phyloP scores from a whole-genome alignment of 2,888 invertebrate species.

The Tuberolachnus salignus region DNA sequence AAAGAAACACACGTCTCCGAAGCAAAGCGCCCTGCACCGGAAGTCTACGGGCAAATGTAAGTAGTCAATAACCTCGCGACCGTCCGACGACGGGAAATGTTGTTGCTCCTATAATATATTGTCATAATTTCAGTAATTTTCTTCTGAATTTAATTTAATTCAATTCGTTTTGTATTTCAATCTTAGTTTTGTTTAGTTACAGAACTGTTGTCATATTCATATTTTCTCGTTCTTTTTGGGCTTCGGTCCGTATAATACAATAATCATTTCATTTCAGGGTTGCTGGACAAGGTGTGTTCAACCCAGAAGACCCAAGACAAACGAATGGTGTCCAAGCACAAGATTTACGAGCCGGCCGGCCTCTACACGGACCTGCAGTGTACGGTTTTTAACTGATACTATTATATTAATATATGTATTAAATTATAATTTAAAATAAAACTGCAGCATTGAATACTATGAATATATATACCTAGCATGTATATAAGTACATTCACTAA shows the following conservation, averaged over 20 bases:
- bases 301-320: constrained; percentile 36
- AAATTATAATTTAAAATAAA: neutral
- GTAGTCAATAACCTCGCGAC: constrained; percentile 1
- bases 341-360: constrained; percentile 8
- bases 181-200: too few species aligned
- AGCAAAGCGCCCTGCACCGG: constrained; percentile 46
- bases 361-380: constrained; percentile 31
- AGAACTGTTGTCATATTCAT: too few species aligned
- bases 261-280: constrained; percentile 12
- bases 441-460: too few species aligned
- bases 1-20: constrained; percentile 51
- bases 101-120: too few species aligned
- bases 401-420: neutral
- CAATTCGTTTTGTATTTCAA: too few species aligned
- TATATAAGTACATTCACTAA: too few species aligned
- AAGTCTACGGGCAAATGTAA: constrained; percentile 58
- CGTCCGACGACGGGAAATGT: too few species aligned
- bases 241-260: too few species aligned
- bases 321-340: constrained; percentile 45
- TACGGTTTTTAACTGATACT: neutral
- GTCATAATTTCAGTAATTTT: too few species aligned
- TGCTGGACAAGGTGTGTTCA: constrained; percentile 49
- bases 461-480: too few species aligned
- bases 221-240: neutral
- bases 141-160: too few species aligned